A percentile compares a stretch with the other conserved stretches of the same genome.
Evolutionary conservation across 2,888 invertebrate genomes (phyloP).

Genomic region (Blastobasis lacticolella): DNA sequence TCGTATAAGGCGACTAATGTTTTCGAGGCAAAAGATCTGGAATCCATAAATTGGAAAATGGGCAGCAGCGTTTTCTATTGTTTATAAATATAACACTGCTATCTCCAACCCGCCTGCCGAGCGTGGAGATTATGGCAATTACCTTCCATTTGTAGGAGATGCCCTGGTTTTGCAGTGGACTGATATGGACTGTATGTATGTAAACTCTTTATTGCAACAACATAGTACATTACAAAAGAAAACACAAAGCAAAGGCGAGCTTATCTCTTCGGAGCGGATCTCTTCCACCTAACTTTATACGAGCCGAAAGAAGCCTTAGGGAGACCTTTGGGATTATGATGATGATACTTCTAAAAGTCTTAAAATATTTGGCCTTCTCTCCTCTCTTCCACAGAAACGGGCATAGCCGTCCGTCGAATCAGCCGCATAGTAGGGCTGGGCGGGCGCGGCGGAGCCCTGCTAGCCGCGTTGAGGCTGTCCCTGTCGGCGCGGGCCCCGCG

Average conservation of each 20-base stretch:
- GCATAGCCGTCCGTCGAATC: slow-evolving; percentile 13
- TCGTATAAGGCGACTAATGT: too few species aligned
- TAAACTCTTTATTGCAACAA: too few species aligned
- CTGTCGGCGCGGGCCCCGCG: slow-evolving; percentile 21
- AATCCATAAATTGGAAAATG: too few species aligned
- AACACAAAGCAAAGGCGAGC: too few species aligned
- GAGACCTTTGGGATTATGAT: not conserved
- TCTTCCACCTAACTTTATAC: not conserved
- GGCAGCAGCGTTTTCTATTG: too few species aligned
- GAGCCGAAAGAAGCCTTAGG: too few species aligned
- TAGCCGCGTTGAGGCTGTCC: slow-evolving; percentile 24
- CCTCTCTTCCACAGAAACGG: slow-evolving; percentile 11
- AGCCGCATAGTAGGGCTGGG: slow-evolving; percentile 7
- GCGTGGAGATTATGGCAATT: not conserved
- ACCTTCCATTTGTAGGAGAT: slow-evolving; percentile 6
- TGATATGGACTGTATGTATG: not conserved
- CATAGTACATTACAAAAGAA: too few species aligned
- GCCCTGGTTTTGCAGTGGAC: not conserved
- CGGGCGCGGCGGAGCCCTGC: slow-evolving; percentile 17
- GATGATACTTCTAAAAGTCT: not conserved
- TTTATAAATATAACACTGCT: too few species aligned
- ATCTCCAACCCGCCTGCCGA: too few species aligned
- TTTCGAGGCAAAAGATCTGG: too few species aligned
- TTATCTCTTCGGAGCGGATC: not conserved
- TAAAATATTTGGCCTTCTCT: not conserved